Evolutionary conservation across 2,797 vertebrate genomes (phyloP).

Genomic region (Tiaroga cobitis): DNA sequence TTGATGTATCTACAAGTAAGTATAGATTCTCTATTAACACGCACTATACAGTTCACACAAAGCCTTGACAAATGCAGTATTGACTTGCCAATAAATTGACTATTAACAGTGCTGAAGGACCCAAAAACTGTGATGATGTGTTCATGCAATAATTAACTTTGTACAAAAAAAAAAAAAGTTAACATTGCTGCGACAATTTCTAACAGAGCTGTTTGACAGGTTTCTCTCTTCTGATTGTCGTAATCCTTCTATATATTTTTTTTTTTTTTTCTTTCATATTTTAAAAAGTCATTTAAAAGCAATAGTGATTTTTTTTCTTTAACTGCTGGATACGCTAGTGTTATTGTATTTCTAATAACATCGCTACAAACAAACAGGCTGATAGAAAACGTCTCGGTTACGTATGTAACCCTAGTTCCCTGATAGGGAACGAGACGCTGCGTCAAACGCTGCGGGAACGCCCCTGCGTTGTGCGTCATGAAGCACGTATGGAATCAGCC

Average conservation of each 20-base stretch:
- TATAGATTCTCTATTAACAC: constrained; percentile 34
- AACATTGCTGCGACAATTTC: not conserved
- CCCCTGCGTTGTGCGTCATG: too few relatives aligned
- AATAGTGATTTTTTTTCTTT: not conserved
- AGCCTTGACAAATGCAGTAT: constrained; percentile 11
- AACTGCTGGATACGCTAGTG: not conserved
- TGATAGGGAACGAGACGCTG: too few relatives aligned
- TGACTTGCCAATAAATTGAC: constrained; percentile 6
- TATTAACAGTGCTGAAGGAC: not conserved
- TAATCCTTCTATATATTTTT: not conserved
- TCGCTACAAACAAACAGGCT: not conserved
- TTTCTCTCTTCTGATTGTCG: not conserved
- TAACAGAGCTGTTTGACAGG: not conserved
- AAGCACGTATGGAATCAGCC: too few relatives aligned
- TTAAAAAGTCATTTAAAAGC: not conserved
- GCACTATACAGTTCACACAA: constrained; percentile 20
- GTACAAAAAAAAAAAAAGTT: not conserved
- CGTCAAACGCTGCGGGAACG: too few relatives aligned
- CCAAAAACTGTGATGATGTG: not conserved
- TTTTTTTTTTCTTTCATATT: not conserved
- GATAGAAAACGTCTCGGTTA: too few relatives aligned
- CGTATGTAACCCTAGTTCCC: too few relatives aligned
- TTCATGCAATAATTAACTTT: not conserved
- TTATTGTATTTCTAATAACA: not conserved
- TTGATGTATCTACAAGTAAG: constrained; percentile 20